These are phyloP conservation scores for Darevskia mixta DNA, from an alignment of 2,797 vertebrate species.

Conservation along the genomic window DNA sequence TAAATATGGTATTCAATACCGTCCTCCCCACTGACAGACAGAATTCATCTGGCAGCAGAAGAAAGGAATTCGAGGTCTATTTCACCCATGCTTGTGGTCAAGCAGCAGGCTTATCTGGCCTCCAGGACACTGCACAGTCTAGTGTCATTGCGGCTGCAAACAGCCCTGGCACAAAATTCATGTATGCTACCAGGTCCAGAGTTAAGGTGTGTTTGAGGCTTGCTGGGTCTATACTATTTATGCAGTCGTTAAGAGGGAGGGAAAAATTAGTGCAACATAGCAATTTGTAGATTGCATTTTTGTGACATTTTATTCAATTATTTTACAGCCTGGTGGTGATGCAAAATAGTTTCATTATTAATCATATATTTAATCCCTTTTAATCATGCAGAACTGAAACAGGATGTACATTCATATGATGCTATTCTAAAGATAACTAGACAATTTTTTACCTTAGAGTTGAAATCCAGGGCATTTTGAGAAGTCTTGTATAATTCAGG, in stretches of 20 bases:
- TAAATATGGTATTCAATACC: not conserved
- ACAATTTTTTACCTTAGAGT: constrained; percentile 81
- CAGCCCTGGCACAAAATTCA: not conserved
- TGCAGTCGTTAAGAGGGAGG: not conserved
- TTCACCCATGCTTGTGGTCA: too few species aligned
- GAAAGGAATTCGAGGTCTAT: too few species aligned
- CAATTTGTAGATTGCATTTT: too few species aligned
- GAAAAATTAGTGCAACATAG: not conserved
- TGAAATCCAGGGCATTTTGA: constrained; percentile 97
- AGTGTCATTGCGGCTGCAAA: not conserved
- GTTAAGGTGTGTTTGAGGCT: not conserved
- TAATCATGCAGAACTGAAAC: not conserved
- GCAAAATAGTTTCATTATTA: not conserved
- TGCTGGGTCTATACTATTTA: not conserved
- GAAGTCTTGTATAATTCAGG: constrained; percentile 98
- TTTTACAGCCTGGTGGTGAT: not conserved
- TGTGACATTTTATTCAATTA: not conserved
- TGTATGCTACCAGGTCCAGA: not conserved
- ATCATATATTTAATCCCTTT: not conserved
- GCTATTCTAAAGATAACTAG: not conserved
- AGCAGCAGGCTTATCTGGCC: not conserved
- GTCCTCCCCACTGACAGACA: too few species aligned
- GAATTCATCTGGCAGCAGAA: too few species aligned
- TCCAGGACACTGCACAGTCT: not conserved
- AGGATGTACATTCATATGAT: not conserved